Evolutionary conservation across 2,797 vertebrate species (phyloP).

Genomic region (Rhabdophis nuchalis): DNA sequence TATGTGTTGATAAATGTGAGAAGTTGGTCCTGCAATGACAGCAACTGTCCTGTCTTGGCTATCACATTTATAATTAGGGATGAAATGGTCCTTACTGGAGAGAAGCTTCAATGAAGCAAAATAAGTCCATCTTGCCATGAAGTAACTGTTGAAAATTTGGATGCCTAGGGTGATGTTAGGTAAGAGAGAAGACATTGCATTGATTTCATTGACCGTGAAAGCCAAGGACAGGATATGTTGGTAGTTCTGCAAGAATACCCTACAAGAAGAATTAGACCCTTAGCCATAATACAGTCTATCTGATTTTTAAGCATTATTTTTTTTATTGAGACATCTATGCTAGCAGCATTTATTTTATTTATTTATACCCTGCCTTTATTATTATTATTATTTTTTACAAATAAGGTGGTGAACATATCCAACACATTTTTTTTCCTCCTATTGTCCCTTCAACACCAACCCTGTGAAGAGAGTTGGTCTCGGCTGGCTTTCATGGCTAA

Average conservation of each 20-base stretch:
- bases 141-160: background rate
- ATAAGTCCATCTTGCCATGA: background rate
- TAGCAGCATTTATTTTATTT: background rate
- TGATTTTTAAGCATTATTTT: background rate
- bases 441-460: no score
- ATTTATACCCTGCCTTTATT: no score
- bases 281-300: background rate
- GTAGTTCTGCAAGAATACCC: background rate
- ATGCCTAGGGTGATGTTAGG: background rate
- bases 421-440: no score
- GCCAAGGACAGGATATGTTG: background rate
- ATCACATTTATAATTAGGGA: background rate
- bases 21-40: background rate
- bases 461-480: no score
- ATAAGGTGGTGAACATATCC: no score
- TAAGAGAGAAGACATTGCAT: background rate
- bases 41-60: background rate
- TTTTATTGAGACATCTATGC: background rate
- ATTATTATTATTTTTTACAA: no score
- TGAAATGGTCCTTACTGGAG: background rate
- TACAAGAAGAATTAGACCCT: background rate
- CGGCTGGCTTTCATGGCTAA: no score
- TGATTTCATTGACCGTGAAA: background rate
- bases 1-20: background rate
- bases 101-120: background rate